Evolutionary conservation across 2,113 vertebrate species (phyloP).

Genomic region (Meleagris gallopavo): DNA sequence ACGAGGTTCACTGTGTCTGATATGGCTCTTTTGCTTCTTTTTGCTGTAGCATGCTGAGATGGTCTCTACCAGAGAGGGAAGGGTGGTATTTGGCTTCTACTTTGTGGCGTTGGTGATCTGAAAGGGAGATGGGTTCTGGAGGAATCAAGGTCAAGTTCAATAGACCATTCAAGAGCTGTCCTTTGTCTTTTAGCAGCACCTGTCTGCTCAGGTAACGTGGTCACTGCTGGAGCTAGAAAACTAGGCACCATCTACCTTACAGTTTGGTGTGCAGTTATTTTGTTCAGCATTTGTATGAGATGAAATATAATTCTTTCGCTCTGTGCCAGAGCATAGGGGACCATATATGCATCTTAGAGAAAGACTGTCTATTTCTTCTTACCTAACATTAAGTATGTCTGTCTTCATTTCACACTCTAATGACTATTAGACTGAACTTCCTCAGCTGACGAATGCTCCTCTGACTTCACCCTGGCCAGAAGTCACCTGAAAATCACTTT

Average conservation of each 20-base stretch:
- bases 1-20: background rate
- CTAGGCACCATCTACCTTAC: background rate
- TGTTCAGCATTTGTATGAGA: background rate
- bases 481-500: conserved; percentile 30
- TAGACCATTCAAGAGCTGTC: background rate
- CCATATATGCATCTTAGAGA: background rate
- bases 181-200: background rate
- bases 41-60: background rate
- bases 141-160: background rate
- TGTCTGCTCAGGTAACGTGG: background rate
- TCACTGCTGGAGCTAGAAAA: background rate
- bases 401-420: background rate
- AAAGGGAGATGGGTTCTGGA: background rate
- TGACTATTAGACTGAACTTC: conserved; percentile 3
- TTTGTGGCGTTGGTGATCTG: background rate
- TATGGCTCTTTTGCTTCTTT: background rate
- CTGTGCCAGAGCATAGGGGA: rapidly evolving
- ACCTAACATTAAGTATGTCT: background rate
- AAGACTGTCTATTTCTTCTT: background rate
- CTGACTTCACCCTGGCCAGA: conserved; percentile 15
- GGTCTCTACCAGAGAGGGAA: background rate
- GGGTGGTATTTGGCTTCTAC: background rate
- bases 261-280: background rate
- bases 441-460: background rate
- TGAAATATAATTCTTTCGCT: background rate